These are phyloP conservation scores for Urocyon cinereoargenteus DNA, from an alignment of 2,797 vertebrate species.

Conservation along the genomic window DNA sequence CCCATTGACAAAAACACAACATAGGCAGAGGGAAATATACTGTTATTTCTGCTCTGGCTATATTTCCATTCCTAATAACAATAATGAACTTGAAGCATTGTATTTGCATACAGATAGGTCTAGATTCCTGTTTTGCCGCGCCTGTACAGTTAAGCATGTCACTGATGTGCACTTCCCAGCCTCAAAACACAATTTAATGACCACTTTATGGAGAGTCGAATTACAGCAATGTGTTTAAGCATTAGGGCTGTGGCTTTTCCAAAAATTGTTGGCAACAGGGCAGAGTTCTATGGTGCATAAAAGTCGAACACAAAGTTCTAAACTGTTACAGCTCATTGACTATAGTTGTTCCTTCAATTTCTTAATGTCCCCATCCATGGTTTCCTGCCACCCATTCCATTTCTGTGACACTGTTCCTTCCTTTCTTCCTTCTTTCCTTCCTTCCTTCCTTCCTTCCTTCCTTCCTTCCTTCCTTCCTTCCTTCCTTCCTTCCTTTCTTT, in stretches of 20 bases:
- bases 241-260: conserved; percentile 55
- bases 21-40: conserved; percentile 29
- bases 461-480: not conserved
- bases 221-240: conserved; percentile 63
- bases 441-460: not conserved
- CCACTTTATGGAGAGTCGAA: conserved; percentile 62
- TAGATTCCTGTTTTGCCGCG: not conserved
- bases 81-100: conserved; percentile 70
- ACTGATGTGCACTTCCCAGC: conserved; percentile 44
- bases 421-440: not conserved
- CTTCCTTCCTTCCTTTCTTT: not conserved
- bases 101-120: conserved; percentile 80
- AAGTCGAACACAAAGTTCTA: not conserved
- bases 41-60: conserved; percentile 60
- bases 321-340: not conserved
- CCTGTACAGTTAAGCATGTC: conserved; percentile 68
- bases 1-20: conserved; percentile 58
- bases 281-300: not conserved
- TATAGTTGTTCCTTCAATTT: not conserved
- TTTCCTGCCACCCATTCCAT: not conserved
- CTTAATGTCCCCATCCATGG: not conserved
- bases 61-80: conserved; percentile 72
- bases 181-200: conserved; percentile 77
- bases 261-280: not conserved
- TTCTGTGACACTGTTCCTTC: not conserved